Percentiles rank a stretch among this genome's conserved stretches.
Evolutionary conservation across 2,113 vertebrate genomes (phyloP).

Genomic region (Pangasianodon hypophthalmus): DNA sequence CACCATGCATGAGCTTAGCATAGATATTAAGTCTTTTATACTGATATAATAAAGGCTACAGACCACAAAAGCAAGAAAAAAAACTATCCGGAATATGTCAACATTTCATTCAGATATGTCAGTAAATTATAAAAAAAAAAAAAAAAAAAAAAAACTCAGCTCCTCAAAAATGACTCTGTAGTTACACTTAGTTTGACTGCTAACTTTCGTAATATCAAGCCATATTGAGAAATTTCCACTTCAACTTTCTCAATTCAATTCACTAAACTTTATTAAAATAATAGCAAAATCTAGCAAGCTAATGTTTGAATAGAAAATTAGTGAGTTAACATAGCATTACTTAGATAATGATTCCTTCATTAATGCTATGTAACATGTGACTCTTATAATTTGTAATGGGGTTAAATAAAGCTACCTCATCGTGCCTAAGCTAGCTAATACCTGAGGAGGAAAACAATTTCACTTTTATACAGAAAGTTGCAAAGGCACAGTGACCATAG

Average conservation of each 20-base stretch:
- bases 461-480: not conserved
- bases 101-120: not conserved
- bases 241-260: not conserved
- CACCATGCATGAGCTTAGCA: not conserved
- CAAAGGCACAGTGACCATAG: not conserved
- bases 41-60: not conserved
- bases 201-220: not conserved
- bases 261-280: not conserved
- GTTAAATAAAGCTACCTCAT: not conserved
- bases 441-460: not conserved
- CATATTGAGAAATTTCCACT: not conserved
- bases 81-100: not conserved
- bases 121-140: not conserved
- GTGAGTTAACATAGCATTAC: not conserved
- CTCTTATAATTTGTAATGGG: not conserved
- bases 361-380: not conserved
- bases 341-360: not conserved
- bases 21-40: not conserved
- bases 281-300: not conserved
- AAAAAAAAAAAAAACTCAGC: too few relatives aligned
- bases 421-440: not conserved
- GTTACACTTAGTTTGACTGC: not conserved
- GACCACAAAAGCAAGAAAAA: not conserved
- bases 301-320: not conserved
- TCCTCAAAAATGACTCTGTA: not conserved